Evolutionary conservation across 2,888 invertebrate genomes (phyloP), one percentile per base, ranked within the genome.

Genomic region (Autographa pulchrina): DNA sequence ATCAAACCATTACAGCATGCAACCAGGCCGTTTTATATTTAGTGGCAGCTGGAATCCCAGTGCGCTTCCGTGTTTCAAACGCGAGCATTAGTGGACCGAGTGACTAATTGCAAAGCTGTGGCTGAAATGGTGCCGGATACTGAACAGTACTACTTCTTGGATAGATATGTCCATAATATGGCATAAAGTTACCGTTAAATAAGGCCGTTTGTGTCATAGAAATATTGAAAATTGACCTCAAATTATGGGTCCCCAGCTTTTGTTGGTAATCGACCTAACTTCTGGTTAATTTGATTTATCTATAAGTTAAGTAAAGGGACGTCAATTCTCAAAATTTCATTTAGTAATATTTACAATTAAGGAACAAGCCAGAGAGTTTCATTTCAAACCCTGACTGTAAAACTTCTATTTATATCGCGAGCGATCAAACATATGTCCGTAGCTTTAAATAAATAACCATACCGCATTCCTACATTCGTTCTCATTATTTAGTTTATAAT

Each of bases 21-120:
- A 81, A 82, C 64, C 84, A 75, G 80, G 74, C 68, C 80, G 70
- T 71, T 83, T 84, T 84, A 84, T 83, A 84, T 84, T 78, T 84
- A 84, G 84, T 75, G 67, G 68, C 68, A 56, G 62, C 72, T 81
- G 78, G 83, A 80, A 79, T 82, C 81, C 76, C 71, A 72, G 59
- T 72, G 68, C 72, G 80, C 78, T 85, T 85, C 85, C 83, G 83
- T 77, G 80, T 85, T 78, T 62, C 72, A 72, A 77, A 63, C 65
- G 70, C 77, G 70, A 75, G 80, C 80, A 77, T 85, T 79, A 83
- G 72, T 80, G 68, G 74, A 56, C 68, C 75, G 75, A 85, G 86
- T 87, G 86, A 86, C 85, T 89, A 87, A 89, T 86, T 86, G 86
- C 81, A 78, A 86, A 84, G 86, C 86, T 78, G 75, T 72, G 73